phyloP scores from a whole-genome alignment of 2,888 invertebrate genomes.

The Baronia brevicornis region DNA sequence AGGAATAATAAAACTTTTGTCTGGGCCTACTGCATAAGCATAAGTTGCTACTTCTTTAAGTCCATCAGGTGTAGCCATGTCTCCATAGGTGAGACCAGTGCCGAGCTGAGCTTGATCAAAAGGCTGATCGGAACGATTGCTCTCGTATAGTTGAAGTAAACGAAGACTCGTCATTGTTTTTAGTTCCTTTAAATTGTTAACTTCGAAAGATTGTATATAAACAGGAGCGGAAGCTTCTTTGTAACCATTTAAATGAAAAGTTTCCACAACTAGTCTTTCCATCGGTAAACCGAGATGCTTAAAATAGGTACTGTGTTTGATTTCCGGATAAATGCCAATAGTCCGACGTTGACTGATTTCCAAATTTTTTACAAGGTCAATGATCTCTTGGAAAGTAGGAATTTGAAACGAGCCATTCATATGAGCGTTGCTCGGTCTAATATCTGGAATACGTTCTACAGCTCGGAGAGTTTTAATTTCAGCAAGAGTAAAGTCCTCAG shows the following conservation, averaged over 20 bases:
- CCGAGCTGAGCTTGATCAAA: slow-evolving; percentile 42
- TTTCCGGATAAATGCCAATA: slow-evolving; percentile 62
- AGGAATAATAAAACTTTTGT: slow-evolving; percentile 58
- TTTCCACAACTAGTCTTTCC: slow-evolving; percentile 45
- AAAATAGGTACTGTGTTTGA: slow-evolving; percentile 57
- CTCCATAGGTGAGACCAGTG: slow-evolving; percentile 44
- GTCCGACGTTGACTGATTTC: slow-evolving; percentile 44
- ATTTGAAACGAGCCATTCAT: slow-evolving; percentile 48
- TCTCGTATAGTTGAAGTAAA: slow-evolving; percentile 48
- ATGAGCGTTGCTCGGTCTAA: slow-evolving; percentile 55
- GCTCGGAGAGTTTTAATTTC: slow-evolving; percentile 56
- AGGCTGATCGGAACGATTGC: slow-evolving; percentile 33
- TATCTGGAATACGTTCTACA: slow-evolving; percentile 45
- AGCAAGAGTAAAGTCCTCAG: slow-evolving; percentile 59
- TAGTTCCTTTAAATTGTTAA: slow-evolving; percentile 51
- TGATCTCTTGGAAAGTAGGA: slow-evolving; percentile 58
- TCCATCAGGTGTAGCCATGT: slow-evolving; percentile 54
- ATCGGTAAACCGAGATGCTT: slow-evolving; percentile 43
- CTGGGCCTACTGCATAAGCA: slow-evolving; percentile 58
- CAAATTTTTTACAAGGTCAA: slow-evolving; percentile 50
- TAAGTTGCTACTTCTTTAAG: slow-evolving; percentile 51
- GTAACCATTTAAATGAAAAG: slow-evolving; percentile 50
- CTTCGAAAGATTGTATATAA: slow-evolving; percentile 65
- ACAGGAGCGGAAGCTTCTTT: slow-evolving; percentile 37
- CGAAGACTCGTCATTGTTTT: slow-evolving; percentile 47